Evolutionary conservation across 2,888 invertebrate species (phyloP).

Genomic region (Elaeidobius kamerunicus): DNA sequence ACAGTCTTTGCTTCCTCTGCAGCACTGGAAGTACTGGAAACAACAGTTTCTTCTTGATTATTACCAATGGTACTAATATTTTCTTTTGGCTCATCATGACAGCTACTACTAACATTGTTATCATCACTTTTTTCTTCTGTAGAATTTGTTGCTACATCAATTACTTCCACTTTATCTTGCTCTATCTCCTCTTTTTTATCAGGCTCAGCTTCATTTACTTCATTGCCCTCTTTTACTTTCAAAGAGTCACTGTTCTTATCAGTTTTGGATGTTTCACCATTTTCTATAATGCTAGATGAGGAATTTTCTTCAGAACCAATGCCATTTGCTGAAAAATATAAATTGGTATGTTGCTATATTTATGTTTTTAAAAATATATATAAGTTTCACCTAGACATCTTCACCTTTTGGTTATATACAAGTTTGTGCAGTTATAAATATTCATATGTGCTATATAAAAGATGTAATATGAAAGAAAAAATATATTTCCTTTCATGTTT

Average conservation of each 20-base stretch:
- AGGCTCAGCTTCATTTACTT: slow-evolving; percentile 2
- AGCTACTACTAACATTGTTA: slow-evolving; percentile 14
- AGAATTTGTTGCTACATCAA: too few species aligned
- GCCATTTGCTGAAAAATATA: slow-evolving; percentile 16
- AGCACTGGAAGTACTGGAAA: not conserved
- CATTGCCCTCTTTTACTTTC: not conserved
- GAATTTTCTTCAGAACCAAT: not conserved
- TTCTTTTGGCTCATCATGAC: slow-evolving; percentile 7
- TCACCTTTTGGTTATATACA: too few species aligned
- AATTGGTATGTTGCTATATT: not conserved
- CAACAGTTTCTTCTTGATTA: slow-evolving; percentile 17
- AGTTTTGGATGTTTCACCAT: slow-evolving; percentile 6
- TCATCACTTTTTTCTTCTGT: slow-evolving; percentile 10
- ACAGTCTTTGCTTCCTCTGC: slow-evolving; percentile 6
- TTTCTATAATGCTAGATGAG: slow-evolving; percentile 1
- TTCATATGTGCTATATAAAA: too few species aligned
- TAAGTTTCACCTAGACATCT: too few species aligned
- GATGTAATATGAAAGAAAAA: too few species aligned
- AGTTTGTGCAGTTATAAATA: too few species aligned
- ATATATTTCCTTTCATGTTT: too few species aligned
- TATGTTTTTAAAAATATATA: not conserved
- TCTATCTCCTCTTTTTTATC: not conserved
- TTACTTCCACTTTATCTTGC: slow-evolving; percentile 20
- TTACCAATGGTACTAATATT: slow-evolving; percentile 29
- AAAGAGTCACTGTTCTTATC: slow-evolving; percentile 1